Conservation (phyloP, 2,888 invertebrate genomes). For the Leptarthrus brevirostris region DNA sequence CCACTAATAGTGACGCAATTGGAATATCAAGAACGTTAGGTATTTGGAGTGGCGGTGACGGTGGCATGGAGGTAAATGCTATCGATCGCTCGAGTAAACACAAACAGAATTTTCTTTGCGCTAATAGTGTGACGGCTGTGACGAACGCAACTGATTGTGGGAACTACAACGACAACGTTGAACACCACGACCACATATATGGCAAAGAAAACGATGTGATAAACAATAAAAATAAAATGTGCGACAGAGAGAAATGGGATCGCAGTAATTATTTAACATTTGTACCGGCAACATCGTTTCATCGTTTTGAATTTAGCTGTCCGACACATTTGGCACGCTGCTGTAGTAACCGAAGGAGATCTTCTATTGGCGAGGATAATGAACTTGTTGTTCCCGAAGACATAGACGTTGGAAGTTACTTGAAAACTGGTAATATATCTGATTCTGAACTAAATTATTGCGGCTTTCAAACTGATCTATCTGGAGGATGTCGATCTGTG, state of each 20-base stretch:
- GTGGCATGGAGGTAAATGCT: background rate
- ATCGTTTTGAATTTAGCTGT: slow-evolving; percentile 31
- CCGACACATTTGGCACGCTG: slow-evolving; percentile 23
- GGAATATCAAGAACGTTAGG: background rate
- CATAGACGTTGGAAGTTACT: no score
- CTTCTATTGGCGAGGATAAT: background rate
- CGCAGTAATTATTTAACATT: slow-evolving; percentile 57
- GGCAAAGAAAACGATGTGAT: background rate
- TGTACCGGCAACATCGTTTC: slow-evolving; percentile 56
- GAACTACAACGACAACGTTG: background rate
- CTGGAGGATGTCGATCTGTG: background rate
- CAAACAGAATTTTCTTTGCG: background rate
- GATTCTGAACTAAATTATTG: background rate
- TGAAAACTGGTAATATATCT: no score
- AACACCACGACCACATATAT: background rate
- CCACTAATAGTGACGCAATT: background rate
- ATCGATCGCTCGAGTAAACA: slow-evolving; percentile 5
- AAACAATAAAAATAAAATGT: slow-evolving; percentile 56
- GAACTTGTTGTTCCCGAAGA: no score
- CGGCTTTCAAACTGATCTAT: background rate
- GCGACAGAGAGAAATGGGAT: slow-evolving; percentile 53
- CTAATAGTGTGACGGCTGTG: background rate
- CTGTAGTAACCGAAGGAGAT: slow-evolving; percentile 5
- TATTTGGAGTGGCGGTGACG: no score
- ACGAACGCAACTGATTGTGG: background rate